Evolutionary conservation across 2,888 invertebrate genomes (phyloP).

Genomic region (Sipunculus nudus): DNA sequence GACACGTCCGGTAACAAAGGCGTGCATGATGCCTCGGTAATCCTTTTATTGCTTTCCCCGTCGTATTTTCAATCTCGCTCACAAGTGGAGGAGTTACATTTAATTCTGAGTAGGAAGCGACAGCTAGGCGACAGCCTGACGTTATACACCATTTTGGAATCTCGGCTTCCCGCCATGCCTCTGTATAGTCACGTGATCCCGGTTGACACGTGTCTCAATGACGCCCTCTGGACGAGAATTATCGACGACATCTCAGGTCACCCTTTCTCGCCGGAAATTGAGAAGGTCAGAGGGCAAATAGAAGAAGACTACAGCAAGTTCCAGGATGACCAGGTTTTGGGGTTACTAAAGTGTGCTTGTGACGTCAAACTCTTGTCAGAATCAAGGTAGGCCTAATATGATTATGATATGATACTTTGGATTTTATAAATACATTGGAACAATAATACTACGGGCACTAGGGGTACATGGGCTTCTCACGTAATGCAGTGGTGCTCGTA

Average conservation of each 20-base stretch:
- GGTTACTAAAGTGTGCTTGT: constrained; percentile 15
- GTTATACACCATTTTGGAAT: constrained; percentile 44
- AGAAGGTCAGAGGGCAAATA: constrained; percentile 1
- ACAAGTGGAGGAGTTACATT: constrained; percentile 53
- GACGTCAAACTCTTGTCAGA: too few relatives aligned
- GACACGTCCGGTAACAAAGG: too few relatives aligned
- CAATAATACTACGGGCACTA: too few relatives aligned
- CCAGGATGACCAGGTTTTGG: not conserved
- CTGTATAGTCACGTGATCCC: constrained; percentile 26
- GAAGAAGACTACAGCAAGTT: constrained; percentile 2
- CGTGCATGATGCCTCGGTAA: constrained; percentile 46
- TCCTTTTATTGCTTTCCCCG: constrained; percentile 53
- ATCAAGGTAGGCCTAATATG: too few relatives aligned
- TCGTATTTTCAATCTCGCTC: constrained; percentile 45
- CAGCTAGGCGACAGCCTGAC: not conserved
- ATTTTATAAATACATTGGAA: too few relatives aligned
- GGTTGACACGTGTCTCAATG: constrained; percentile 38
- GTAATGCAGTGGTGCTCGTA: too few relatives aligned
- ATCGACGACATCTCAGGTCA: not conserved
- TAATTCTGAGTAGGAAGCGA: constrained; percentile 50
- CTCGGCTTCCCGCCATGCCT: constrained; percentile 14
- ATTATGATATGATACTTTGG: too few relatives aligned
- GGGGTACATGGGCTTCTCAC: too few relatives aligned
- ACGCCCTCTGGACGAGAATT: constrained; percentile 28
- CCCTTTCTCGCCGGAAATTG: not conserved